phyloP scores from a whole-genome alignment of 1,140 invertebrate genomes.

The Caenorhabditis remanei region DNA sequence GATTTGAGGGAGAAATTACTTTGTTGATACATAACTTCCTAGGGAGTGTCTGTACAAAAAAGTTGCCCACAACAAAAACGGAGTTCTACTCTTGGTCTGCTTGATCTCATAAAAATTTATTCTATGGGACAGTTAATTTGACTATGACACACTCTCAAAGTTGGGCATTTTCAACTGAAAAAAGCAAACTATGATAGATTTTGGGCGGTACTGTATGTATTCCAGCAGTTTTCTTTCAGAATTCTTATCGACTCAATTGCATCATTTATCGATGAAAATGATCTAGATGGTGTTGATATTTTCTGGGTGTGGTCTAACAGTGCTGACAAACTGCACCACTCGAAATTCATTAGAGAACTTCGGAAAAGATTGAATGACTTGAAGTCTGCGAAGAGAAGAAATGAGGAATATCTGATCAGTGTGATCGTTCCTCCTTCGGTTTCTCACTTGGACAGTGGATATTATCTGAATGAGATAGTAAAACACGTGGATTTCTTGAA shows the following conservation, averaged over 20 bases:
- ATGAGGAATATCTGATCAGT: slow-evolving; percentile 60
- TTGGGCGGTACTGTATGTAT: no score
- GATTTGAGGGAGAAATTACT: no score
- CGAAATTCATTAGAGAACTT: slow-evolving; percentile 66
- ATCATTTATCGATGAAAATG: slow-evolving; percentile 59
- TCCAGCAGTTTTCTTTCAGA: not conserved
- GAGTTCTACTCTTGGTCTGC: no score
- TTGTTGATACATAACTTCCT: no score
- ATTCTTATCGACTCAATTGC: slow-evolving; percentile 63
- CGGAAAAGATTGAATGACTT: slow-evolving; percentile 57
- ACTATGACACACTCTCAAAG: no score
- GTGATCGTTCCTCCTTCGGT: slow-evolving; percentile 74
- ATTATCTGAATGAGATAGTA: slow-evolving; percentile 69
- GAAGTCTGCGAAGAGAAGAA: not conserved
- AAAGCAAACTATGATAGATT: no score
- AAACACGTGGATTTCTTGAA: slow-evolving; percentile 72
- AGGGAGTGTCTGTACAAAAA: no score
- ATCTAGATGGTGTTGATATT: slow-evolving; percentile 68
- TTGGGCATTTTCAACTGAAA: no score
- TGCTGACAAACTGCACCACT: slow-evolving; percentile 79
- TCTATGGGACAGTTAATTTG: no score
- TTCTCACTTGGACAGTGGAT: slow-evolving; percentile 72
- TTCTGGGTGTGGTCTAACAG: slow-evolving; percentile 84
- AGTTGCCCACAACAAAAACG: no score
- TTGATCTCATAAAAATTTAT: no score